phyloP scores from a whole-genome alignment of 2,113 vertebrate species.

The Salvator merianae region DNA sequence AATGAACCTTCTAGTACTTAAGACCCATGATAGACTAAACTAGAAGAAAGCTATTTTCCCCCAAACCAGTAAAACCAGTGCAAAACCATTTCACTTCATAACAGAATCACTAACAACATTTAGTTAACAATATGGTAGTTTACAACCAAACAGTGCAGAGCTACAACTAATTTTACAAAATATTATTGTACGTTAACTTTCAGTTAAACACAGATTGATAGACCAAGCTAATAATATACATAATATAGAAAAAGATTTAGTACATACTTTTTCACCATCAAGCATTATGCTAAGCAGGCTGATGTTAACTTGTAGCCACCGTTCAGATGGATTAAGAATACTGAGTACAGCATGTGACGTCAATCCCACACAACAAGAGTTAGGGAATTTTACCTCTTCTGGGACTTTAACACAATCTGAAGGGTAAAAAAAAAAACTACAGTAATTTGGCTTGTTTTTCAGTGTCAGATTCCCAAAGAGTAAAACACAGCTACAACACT shows the following conservation, averaged over 20 bases:
- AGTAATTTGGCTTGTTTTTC: not conserved
- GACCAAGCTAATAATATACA: not conserved
- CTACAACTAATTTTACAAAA: not conserved
- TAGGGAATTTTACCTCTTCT: constrained; percentile 88
- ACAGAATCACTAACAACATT: too few species aligned
- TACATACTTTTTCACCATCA: constrained; percentile 84
- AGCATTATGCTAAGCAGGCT: constrained; percentile 80
- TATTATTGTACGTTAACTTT: not conserved
- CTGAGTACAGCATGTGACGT: constrained; percentile 88
- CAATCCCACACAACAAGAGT: constrained; percentile 93
- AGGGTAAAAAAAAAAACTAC: constrained; percentile 20
- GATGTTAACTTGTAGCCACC: constrained; percentile 91
- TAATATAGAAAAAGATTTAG: not conserved
- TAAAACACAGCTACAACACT: not conserved
- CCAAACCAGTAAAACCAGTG: too few species aligned
- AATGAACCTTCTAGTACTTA: too few species aligned
- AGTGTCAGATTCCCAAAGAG: not conserved
- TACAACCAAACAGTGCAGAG: not conserved
- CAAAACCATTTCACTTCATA: too few species aligned
- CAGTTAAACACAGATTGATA: not conserved
- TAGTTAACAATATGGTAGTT: too few species aligned
- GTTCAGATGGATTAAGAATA: constrained; percentile 90
- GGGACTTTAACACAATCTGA: constrained; percentile 86
- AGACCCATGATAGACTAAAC: too few species aligned
- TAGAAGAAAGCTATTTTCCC: too few species aligned